Evolutionary conservation across 2,888 invertebrate species (phyloP).

Genomic region (Phytoseiulus persimilis): DNA sequence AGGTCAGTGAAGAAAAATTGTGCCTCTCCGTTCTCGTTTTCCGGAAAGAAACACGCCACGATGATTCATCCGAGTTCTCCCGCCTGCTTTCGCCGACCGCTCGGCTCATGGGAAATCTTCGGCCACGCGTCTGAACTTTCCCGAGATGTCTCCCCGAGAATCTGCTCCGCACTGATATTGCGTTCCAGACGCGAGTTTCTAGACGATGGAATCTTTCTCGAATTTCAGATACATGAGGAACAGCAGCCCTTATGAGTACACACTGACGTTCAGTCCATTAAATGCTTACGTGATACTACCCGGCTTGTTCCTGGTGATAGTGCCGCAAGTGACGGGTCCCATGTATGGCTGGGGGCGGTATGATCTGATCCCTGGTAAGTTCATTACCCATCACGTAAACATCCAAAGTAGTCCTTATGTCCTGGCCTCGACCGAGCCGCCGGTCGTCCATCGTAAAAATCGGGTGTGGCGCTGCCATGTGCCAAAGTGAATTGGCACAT

Average conservation of each 20-base stretch:
- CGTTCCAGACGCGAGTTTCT: too few species aligned
- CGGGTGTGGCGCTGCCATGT: not conserved
- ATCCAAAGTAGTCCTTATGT: not conserved
- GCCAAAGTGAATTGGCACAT: not conserved
- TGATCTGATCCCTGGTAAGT: constrained; percentile 42
- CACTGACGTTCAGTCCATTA: constrained; percentile 42
- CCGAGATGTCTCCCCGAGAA: too few species aligned
- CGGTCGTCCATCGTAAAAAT: not conserved
- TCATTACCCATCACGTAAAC: not conserved
- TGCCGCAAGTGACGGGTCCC: constrained; percentile 43
- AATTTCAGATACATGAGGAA: constrained; percentile 43
- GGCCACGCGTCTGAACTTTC: too few species aligned
- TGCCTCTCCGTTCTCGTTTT: not conserved
- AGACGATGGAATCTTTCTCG: not conserved
- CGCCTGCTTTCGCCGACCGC: too few species aligned
- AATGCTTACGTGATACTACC: constrained; percentile 43
- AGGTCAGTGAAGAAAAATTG: constrained; percentile 40
- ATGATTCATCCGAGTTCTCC: too few species aligned
- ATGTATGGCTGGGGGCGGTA: constrained; percentile 44
- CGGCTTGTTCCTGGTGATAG: constrained; percentile 42
- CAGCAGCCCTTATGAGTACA: constrained; percentile 42
- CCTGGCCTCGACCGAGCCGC: not conserved
- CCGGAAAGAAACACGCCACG: too few species aligned
- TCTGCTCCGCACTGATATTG: too few species aligned
- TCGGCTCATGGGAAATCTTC: too few species aligned